Conservation (phyloP, 2,113 vertebrate species). For the Ciconia maguari region DNA sequence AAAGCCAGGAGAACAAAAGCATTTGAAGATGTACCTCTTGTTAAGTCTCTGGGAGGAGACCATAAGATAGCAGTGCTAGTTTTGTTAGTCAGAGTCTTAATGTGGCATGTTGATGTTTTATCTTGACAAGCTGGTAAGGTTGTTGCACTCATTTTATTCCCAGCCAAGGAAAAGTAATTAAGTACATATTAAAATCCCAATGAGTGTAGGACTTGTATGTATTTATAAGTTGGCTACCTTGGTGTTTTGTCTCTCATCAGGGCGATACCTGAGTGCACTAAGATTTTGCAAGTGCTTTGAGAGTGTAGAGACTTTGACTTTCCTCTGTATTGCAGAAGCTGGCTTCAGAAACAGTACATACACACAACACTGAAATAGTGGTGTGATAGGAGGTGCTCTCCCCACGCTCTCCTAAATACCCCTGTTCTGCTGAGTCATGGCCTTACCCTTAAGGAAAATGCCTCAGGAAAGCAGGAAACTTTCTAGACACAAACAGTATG, state of each 20-base stretch:
- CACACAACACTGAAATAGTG: fast-evolving
- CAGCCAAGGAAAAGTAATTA: not conserved
- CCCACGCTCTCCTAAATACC: not conserved
- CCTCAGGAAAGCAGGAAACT: not conserved
- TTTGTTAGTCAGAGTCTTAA: not conserved
- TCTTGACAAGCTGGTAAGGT: not conserved
- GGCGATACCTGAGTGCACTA: not conserved
- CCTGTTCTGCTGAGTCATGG: not conserved
- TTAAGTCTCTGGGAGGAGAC: not conserved
- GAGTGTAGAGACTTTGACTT: not conserved
- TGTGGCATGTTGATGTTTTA: not conserved
- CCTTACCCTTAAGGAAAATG: not conserved
- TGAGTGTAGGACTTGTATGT: not conserved
- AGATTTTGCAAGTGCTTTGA: not conserved
- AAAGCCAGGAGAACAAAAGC: not conserved
- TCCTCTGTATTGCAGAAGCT: not conserved
- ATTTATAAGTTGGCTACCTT: not conserved
- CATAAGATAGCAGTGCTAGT: too few relatives aligned
- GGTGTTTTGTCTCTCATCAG: not conserved
- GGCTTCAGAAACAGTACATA: not conserved
- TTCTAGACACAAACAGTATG: not conserved
- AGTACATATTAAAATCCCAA: not conserved
- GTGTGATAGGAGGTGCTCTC: not conserved
- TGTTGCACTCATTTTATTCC: not conserved
- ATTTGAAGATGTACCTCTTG: not conserved